A percentile compares a stretch with the other conserved stretches of the same genome.
These are phyloP conservation scores for Eudyptes chrysolophus DNA, from an alignment of 2,113 vertebrate species.

Conservation along the genomic window DNA sequence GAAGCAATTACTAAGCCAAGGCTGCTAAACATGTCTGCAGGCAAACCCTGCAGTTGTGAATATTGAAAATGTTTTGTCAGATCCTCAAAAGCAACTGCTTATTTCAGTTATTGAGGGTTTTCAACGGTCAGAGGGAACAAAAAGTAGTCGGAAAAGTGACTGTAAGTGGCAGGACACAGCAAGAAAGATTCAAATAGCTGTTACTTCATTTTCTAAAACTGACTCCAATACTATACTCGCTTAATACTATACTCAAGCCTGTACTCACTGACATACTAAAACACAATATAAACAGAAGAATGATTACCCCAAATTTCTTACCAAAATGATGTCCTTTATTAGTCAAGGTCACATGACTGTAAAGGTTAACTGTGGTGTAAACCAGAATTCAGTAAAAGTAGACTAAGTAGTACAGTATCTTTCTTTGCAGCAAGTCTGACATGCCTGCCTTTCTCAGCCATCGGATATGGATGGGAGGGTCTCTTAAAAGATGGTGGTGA, in stretches of 20 bases:
- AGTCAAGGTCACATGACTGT: neutral
- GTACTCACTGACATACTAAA: neutral
- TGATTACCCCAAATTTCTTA: neutral
- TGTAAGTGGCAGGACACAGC: neutral
- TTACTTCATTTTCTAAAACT: neutral
- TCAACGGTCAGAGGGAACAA: neutral
- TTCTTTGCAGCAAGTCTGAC: neutral
- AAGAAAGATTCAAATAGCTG: neutral
- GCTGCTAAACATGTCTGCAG: neutral
- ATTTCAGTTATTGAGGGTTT: neutral
- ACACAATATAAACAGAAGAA: neutral
- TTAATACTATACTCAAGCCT: neutral
- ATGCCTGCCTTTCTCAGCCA: neutral
- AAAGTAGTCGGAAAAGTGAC: neutral
- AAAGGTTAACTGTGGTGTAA: neutral
- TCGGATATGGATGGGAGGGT: rapidly evolving
- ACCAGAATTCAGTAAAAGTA: neutral
- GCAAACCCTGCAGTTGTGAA: neutral
- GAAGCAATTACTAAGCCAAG: neutral
- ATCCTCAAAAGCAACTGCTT: neutral
- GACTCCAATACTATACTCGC: neutral
- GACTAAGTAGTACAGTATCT: neutral
- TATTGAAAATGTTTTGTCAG: neutral
- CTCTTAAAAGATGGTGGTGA: neutral
- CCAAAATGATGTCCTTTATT: neutral